Evolutionary conservation across 1,140 invertebrate species (phyloP).

Genomic region (Melitaea cinxia): DNA sequence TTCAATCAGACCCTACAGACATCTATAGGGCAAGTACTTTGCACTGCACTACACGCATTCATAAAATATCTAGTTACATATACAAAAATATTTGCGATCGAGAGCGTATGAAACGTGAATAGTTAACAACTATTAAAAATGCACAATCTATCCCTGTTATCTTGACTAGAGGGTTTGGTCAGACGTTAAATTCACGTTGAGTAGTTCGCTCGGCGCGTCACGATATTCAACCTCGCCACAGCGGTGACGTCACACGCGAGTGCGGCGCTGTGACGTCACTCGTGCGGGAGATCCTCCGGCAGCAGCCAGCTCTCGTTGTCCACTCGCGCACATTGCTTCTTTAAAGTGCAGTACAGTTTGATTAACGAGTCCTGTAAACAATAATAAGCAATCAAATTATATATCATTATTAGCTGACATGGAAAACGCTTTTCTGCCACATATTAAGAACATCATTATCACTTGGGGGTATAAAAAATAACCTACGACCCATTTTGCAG

Average conservation of each 20-base stretch:
- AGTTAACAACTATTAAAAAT: slow-evolving; percentile 11
- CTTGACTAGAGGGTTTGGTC: slow-evolving; percentile 29
- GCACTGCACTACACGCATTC: slow-evolving; percentile 20
- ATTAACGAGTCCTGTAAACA: slow-evolving; percentile 82
- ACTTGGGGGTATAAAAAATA: too few species aligned
- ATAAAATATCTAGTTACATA: background rate
- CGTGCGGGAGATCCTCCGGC: slow-evolving; percentile 68
- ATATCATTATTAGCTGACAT: too few species aligned
- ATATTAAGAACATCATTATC: too few species aligned
- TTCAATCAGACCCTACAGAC: slow-evolving; percentile 23
- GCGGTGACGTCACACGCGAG: slow-evolving; percentile 3
- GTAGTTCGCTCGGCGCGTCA: background rate
- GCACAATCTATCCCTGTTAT: slow-evolving; percentile 22
- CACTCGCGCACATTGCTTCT: slow-evolving; percentile 80
- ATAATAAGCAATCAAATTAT: too few species aligned
- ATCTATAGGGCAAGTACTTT: slow-evolving; percentile 11
- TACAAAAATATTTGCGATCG: background rate
- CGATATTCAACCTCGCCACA: background rate
- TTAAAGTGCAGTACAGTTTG: slow-evolving; percentile 84
- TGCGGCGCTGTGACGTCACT: slow-evolving; percentile 52
- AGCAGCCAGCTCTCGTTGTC: slow-evolving; percentile 74
- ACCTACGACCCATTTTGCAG: too few species aligned
- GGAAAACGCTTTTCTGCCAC: too few species aligned
- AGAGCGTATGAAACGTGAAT: background rate
- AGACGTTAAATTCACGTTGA: slow-evolving; percentile 1